phyloP scores from a whole-genome alignment of 1,140 invertebrate species.

The Arctopsyche grandis region DNA sequence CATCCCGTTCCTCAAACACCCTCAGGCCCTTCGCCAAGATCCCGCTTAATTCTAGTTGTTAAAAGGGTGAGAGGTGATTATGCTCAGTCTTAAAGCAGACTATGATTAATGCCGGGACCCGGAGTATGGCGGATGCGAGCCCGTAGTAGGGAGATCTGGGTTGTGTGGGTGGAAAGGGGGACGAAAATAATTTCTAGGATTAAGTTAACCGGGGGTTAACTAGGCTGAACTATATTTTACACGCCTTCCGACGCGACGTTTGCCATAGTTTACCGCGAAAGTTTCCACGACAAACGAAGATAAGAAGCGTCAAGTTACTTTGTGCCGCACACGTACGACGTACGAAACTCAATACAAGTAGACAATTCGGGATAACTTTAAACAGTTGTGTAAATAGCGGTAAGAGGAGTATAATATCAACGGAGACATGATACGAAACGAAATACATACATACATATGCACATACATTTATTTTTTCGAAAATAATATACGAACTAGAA shows the following conservation, averaged over 20 bases:
- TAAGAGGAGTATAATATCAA: too few species aligned
- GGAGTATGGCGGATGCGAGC: conserved; percentile 19
- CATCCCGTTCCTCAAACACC: not conserved
- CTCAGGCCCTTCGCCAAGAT: conserved; percentile 39
- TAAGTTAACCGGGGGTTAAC: conserved; percentile 55
- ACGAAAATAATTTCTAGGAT: conserved; percentile 55
- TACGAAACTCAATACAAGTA: not conserved
- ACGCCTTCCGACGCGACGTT: conserved; percentile 21
- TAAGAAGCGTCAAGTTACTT: not conserved
- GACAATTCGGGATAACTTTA: too few species aligned
- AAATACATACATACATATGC: too few species aligned
- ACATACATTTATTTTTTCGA: too few species aligned
- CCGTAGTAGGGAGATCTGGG: not conserved
- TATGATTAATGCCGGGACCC: conserved; percentile 54
- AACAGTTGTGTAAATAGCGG: too few species aligned
- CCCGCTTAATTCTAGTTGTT: conserved; percentile 55
- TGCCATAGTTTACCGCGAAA: not conserved
- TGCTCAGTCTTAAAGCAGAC: conserved; percentile 56
- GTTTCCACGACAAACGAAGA: conserved; percentile 12
- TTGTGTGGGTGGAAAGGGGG: conserved; percentile 38
- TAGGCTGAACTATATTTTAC: conserved; percentile 48
- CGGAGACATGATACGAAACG: too few species aligned
- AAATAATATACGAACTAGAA: too few species aligned
- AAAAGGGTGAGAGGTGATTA: conserved; percentile 56
- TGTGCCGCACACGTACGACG: not conserved